Percentiles rank a stretch among this genome's conserved stretches.
These are phyloP conservation scores for Blera fallax DNA, from an alignment of 2,888 invertebrate genomes.

Conservation along the genomic window DNA sequence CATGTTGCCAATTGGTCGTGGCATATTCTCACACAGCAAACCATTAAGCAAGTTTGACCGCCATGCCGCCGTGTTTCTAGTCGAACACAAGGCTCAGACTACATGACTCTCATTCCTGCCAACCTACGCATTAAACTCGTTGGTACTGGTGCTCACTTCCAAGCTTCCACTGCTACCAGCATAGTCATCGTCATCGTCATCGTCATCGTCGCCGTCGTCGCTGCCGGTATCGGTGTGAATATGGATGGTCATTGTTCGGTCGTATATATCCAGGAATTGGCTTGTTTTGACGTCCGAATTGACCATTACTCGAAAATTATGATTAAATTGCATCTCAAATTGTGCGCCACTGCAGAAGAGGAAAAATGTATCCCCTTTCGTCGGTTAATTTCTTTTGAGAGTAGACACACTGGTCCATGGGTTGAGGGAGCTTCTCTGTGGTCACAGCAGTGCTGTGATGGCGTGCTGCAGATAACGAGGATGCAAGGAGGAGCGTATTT, in stretches of 20 bases:
- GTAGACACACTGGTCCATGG: neutral
- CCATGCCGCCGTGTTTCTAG: slow-evolving; percentile 42
- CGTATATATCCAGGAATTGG: slow-evolving; percentile 67
- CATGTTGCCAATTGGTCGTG: slow-evolving; percentile 49
- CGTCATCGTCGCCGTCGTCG: slow-evolving; percentile 1
- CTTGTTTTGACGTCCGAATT: slow-evolving; percentile 71
- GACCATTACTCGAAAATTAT: slow-evolving; percentile 71
- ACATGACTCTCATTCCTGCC: slow-evolving; percentile 38
- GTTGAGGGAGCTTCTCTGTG: neutral
- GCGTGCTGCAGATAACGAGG: slow-evolving; percentile 55
- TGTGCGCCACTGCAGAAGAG: slow-evolving; percentile 15
- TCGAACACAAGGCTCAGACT: slow-evolving; percentile 37
- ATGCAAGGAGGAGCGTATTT: slow-evolving; percentile 47
- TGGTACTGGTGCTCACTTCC: slow-evolving; percentile 6
- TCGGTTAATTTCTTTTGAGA: slow-evolving; percentile 10
- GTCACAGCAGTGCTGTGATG: slow-evolving; percentile 3
- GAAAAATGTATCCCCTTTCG: neutral
- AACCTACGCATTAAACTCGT: slow-evolving; percentile 53
- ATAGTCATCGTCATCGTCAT: neutral
- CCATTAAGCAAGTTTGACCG: slow-evolving; percentile 61
- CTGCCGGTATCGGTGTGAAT: slow-evolving; percentile 14
- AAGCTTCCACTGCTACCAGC: slow-evolving; percentile 13
- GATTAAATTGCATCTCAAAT: slow-evolving; percentile 70
- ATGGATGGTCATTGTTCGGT: slow-evolving; percentile 57
- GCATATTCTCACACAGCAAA: slow-evolving; percentile 62